These are phyloP conservation scores for Dryobotodes eremita DNA, from an alignment of 2,888 invertebrate genomes.

Conservation along the genomic window DNA sequence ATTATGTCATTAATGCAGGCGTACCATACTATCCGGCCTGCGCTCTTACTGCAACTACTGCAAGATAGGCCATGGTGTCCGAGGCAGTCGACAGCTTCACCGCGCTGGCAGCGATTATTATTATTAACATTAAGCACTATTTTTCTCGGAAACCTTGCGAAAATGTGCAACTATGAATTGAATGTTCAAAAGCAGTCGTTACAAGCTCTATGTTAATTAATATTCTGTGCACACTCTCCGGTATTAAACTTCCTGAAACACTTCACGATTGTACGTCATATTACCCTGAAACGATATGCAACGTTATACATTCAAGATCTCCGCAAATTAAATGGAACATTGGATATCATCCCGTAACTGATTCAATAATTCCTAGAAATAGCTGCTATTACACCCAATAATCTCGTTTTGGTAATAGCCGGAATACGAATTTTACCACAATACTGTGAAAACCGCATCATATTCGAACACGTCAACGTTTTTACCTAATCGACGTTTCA, in stretches of 20 bases:
- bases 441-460: constrained; percentile 9
- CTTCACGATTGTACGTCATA: not conserved
- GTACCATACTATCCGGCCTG: too few relatives aligned
- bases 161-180: not conserved
- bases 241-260: not conserved
- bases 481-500: constrained; percentile 21
- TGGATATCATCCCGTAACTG: not conserved
- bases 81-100: too few relatives aligned
- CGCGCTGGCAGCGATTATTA: too few relatives aligned
- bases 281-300: not conserved
- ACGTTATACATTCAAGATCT: not conserved
- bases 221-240: constrained; percentile 4
- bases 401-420: not conserved
- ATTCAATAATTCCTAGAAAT: constrained; percentile 1
- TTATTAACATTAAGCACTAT: too few relatives aligned
- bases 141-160: not conserved
- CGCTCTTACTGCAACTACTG: too few relatives aligned
- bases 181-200: constrained; percentile 1
- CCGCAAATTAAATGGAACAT: not conserved
- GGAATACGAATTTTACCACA: constrained; percentile 4
- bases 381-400: not conserved
- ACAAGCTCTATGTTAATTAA: constrained; percentile 13
- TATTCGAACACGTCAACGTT: not conserved
- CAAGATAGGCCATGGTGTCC: too few relatives aligned
- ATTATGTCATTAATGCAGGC: too few relatives aligned